Conservation (phyloP, 2,888 invertebrate species). For the Calliphora vomitoria region DNA sequence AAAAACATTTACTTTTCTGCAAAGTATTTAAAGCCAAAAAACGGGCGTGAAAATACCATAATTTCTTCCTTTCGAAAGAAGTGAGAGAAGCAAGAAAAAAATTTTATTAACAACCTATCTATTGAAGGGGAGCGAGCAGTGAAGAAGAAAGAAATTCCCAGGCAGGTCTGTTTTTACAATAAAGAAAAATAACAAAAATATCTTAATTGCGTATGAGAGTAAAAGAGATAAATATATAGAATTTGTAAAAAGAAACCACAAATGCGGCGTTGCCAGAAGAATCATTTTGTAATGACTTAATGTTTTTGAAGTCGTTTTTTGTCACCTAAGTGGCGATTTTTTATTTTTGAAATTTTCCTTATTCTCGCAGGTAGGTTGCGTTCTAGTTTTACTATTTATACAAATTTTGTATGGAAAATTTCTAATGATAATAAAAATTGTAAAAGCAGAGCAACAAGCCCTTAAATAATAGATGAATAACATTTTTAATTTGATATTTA, state of each 20-base stretch:
- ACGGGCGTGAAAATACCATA: slow-evolving; percentile 53
- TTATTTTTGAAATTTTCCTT: neutral
- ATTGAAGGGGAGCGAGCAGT: slow-evolving; percentile 73
- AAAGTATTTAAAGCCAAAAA: slow-evolving; percentile 55
- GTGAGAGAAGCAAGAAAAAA: slow-evolving; percentile 42
- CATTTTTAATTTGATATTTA: too few relatives aligned
- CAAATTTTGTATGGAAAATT: too few relatives aligned
- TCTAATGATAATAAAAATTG: too few relatives aligned
- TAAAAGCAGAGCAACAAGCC: too few relatives aligned
- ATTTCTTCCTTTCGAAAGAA: slow-evolving; percentile 14
- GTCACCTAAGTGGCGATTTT: neutral
- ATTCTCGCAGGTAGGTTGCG: neutral
- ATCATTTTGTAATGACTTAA: neutral
- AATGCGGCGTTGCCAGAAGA: slow-evolving; percentile 23
- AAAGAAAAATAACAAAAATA: slow-evolving; percentile 38
- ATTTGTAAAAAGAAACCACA: neutral
- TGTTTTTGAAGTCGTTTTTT: slow-evolving; percentile 6
- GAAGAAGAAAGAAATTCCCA: slow-evolving; percentile 80
- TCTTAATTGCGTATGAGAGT: neutral
- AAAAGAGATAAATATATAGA: slow-evolving; percentile 22
- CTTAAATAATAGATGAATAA: too few relatives aligned
- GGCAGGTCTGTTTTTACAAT: slow-evolving; percentile 80
- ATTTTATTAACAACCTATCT: slow-evolving; percentile 39
- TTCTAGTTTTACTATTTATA: too few relatives aligned
- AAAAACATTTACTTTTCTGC: slow-evolving; percentile 54